Conservation (phyloP, 2,888 invertebrate species). For the Emmelina monodactyla region DNA sequence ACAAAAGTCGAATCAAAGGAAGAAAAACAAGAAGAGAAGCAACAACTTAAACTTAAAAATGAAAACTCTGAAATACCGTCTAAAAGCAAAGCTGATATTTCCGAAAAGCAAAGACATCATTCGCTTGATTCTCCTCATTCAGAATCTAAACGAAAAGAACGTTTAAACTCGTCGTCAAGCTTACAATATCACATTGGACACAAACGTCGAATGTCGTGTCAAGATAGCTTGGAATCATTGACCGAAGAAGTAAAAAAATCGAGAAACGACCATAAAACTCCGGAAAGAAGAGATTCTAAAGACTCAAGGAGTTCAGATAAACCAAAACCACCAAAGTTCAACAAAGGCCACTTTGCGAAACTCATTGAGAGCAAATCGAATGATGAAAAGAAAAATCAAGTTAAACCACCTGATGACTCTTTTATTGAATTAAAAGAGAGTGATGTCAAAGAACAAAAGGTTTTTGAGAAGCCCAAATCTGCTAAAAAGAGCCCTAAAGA, state of each 20-base stretch:
- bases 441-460: constrained; percentile 27
- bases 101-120: constrained; percentile 55
- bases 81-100: constrained; percentile 33
- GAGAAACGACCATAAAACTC: constrained; percentile 61
- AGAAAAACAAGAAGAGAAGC: constrained; percentile 5
- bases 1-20: constrained; percentile 23
- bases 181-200: constrained; percentile 70
- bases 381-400: constrained; percentile 66
- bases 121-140: constrained; percentile 51
- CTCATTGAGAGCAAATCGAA: constrained; percentile 68
- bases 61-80: constrained; percentile 31
- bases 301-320: constrained; percentile 58
- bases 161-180: constrained; percentile 66
- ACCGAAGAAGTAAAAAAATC: constrained; percentile 70
- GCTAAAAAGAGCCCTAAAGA: constrained; percentile 32
- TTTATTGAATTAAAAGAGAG: constrained; percentile 39
- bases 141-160: constrained; percentile 66
- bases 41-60: constrained; percentile 27
- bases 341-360: constrained; percentile 66
- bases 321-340: constrained; percentile 63
- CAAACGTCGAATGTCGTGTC: constrained; percentile 81
- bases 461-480: constrained; percentile 29
- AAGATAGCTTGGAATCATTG: constrained; percentile 69
- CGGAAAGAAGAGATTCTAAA: constrained; percentile 75
- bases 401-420: constrained; percentile 51